Evolutionary conservation across 2,888 invertebrate species (phyloP), one percentile per base, ranked within the genome.

Genomic region (Tipula helvola): DNA sequence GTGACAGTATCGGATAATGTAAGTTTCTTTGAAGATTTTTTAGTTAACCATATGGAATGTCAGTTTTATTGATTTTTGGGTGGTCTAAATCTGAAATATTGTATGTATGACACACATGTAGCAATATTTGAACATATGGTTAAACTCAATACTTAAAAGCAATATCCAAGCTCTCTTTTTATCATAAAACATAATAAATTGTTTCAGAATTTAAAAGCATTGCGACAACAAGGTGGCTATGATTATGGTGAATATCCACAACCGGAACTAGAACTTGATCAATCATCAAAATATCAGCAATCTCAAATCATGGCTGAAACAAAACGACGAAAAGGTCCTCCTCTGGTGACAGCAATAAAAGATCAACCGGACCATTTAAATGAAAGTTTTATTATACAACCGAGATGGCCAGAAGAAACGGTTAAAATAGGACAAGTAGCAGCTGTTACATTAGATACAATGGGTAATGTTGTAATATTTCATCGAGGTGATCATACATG

Each of bases 401-500:
- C 90, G 28, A 90, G 92, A 87, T 95, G 95, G 95, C 94, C 94
- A 0, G 91, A 92, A 85, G 89, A 92, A 2, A 88, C 90, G 4
- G 90, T 93, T 2, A 92, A 92, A 88, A 89, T 94, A 87, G 97
- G 97, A 1, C 96, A 97, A 90, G 95, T 97, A 1, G 95, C 96
- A 0, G 97, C 96, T 4, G 94, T 98, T 1, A 94, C 96, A 5
- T 92, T 97, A 16, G 96, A 97, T 90, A 92, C 92, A 2, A 90
- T 92, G n/a, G 96, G 96, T 0, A 94, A 94, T 88, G 92, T 97
- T 12, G 94, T 95, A 13, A 94, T 97, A 57, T 97, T 98, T 90
- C 98, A 98, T 91, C 93, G 98, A 88, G 96, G 94, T 0, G 92
- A 93, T 87, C 93, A 95, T 88, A 90, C 93, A 0, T 96, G 96